Evolutionary conservation across 1,140 invertebrate genomes (phyloP).

Genomic region (Brachionus rotundiformis): DNA sequence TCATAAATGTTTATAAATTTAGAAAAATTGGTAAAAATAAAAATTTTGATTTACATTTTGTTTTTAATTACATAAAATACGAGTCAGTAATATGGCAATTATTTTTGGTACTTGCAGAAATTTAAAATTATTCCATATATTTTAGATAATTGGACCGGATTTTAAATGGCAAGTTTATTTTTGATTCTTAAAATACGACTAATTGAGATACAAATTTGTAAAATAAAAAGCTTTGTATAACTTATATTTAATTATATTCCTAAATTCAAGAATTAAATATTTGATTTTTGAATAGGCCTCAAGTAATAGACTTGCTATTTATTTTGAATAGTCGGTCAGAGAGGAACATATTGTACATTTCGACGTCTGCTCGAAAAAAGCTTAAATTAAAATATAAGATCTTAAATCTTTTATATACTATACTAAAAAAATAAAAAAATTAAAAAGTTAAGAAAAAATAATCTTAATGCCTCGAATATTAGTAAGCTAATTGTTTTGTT

Average conservation of each 20-base stretch:
- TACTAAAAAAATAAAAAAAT: background rate
- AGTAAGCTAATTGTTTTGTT: background rate
- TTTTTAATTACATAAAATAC: background rate
- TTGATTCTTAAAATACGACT: background rate
- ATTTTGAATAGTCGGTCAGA: too few relatives aligned
- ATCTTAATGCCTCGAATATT: background rate
- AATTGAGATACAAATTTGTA: too few relatives aligned
- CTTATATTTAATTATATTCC: too few relatives aligned
- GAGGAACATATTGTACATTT: too few relatives aligned
- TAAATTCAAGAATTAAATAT: too few relatives aligned
- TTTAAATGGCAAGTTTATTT: background rate
- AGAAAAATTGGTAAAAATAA: slow-evolving; percentile 26
- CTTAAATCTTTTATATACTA: too few relatives aligned
- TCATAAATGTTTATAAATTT: background rate
- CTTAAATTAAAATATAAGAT: too few relatives aligned
- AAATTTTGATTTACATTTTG: background rate
- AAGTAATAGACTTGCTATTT: too few relatives aligned
- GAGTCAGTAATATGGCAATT: slow-evolving; percentile 31
- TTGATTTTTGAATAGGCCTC: too few relatives aligned
- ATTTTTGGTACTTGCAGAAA: background rate
- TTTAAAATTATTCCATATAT: background rate
- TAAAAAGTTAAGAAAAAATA: too few relatives aligned
- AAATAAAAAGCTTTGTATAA: too few relatives aligned
- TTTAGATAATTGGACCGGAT: background rate
- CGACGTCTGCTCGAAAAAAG: too few relatives aligned